phyloP scores from a whole-genome alignment of 2,797 vertebrate genomes.

The Chloroceryle inda region DNA sequence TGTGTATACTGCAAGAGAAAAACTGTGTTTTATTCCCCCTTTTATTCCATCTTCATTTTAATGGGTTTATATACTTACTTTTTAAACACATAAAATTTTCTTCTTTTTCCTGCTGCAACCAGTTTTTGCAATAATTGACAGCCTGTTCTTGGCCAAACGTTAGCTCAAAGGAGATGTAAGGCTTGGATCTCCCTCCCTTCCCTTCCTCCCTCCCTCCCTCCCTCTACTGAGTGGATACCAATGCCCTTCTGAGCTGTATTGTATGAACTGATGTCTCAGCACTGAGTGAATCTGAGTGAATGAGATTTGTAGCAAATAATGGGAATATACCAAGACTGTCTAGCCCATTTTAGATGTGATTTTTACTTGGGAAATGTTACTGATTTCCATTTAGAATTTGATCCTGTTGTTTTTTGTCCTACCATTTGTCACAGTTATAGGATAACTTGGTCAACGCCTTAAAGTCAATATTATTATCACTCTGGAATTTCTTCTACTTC shows the following conservation, averaged over 20 bases:
- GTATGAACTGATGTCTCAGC: not conserved
- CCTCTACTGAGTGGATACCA: not conserved
- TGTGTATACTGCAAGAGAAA: not conserved
- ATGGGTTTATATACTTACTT: not conserved
- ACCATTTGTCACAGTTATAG: not conserved
- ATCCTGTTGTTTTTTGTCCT: not conserved
- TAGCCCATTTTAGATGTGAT: not conserved
- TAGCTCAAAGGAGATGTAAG: not conserved
- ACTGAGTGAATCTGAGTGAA: not conserved
- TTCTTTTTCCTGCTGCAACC: not conserved
- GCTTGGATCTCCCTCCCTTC: not conserved
- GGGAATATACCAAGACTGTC: not conserved
- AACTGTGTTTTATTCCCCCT: not conserved
- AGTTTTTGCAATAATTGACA: not conserved
- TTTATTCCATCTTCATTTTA: not conserved
- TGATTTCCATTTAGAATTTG: not conserved
- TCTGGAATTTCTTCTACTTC: conserved; percentile 15
- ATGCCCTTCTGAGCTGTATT: not conserved
- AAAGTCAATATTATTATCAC: conserved; percentile 34
- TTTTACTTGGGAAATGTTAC: not conserved
- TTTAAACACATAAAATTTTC: not conserved
- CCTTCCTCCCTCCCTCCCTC: not conserved
- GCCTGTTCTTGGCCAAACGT: not conserved
- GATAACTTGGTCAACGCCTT: not conserved
- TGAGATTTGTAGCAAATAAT: not conserved